These are phyloP conservation scores for Lampris megalopsis DNA, from an alignment of 2,113 vertebrate genomes.

Conservation along the genomic window DNA sequence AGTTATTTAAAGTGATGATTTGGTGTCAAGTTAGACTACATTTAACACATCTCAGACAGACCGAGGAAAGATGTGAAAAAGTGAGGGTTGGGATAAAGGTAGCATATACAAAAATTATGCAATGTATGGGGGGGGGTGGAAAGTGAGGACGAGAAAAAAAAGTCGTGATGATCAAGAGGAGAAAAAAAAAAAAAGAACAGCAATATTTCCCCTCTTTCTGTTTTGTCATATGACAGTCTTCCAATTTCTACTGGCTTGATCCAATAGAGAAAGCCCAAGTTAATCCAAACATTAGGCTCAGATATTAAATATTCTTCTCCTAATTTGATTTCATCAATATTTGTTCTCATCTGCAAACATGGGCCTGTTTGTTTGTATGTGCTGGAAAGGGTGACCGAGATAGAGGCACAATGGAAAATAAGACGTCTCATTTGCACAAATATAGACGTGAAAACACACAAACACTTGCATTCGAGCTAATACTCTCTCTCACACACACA, in stretches of 20 bases:
- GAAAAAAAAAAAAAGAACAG: constrained; percentile 14
- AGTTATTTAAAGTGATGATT: too few species aligned
- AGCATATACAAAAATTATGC: background rate
- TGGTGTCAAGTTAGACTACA: too few species aligned
- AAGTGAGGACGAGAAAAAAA: constrained; percentile 22
- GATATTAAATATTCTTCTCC: constrained; percentile 77
- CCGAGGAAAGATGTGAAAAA: background rate
- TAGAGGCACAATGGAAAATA: constrained; percentile 58
- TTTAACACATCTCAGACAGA: too few species aligned
- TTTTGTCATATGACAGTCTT: constrained; percentile 58
- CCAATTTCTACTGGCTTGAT: constrained; percentile 63
- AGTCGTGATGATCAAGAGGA: background rate
- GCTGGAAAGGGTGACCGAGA: constrained; percentile 49
- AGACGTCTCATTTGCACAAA: constrained; percentile 59
- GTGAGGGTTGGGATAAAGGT: background rate
- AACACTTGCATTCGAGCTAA: constrained; percentile 35
- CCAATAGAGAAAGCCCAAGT: constrained; percentile 72
- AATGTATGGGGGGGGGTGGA: background rate
- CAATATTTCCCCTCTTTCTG: constrained; percentile 23
- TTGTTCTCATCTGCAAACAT: constrained; percentile 79
- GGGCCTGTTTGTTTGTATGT: constrained; percentile 70
- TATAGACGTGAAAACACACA: constrained; percentile 47
- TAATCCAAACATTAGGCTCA: constrained; percentile 77
- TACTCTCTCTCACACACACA: constrained; percentile 28
- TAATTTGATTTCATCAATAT: constrained; percentile 81